Base-by-base conservation (phyloP, 1,140 invertebrate species). In the Drosophila truncata region DNA sequence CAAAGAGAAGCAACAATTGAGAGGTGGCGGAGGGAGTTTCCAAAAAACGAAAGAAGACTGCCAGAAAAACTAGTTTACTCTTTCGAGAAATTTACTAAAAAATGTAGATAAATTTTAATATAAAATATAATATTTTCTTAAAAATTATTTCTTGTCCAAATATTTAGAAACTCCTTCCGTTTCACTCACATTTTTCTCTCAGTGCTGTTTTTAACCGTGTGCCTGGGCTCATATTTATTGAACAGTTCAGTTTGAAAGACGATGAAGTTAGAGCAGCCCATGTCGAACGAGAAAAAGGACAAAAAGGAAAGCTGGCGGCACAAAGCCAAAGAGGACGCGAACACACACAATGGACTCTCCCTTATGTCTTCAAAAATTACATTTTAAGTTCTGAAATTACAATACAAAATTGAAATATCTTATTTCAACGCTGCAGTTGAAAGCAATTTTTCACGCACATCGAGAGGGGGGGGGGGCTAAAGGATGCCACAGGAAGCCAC, bases 351-450 rank as follows among this genome's bases (percentile, higher is more conserved):
- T 71, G 65, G 61, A 73, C 61, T 74, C 61, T 74, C 65, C 65
- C 75, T 65, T 70, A 67, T 86, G 77, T 83, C 64, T 87, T 63
- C 83, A 87, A 80, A 87, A 86, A 87, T 87, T 87, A 79, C 81
- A 85, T 86, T 82, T 70, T 82, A 82, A 65, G 85, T 87, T 76
- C 71, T 83, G 76, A 86, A 86, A 87, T 86, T 86, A 86, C 83
- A 86, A 82, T 81, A 79, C 78, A 66, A 88, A 90, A 88, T 88
- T 88, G 81, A 90, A 88, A 88, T 88, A 88, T 88, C 81, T 88
- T 73, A 88, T 88, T 90, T 78, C 84, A 81, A 71, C 73, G 79
- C 54, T 88, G 83, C 80, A 83, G 66, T 78, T 73, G 82, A 57
- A 78, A 57, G 82, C 73, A 83, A 83, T 83, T 88, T 87, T 83